These are phyloP conservation scores for Microctonus brassicae DNA, from an alignment of 2,888 invertebrate species.

Conservation along the genomic window DNA sequence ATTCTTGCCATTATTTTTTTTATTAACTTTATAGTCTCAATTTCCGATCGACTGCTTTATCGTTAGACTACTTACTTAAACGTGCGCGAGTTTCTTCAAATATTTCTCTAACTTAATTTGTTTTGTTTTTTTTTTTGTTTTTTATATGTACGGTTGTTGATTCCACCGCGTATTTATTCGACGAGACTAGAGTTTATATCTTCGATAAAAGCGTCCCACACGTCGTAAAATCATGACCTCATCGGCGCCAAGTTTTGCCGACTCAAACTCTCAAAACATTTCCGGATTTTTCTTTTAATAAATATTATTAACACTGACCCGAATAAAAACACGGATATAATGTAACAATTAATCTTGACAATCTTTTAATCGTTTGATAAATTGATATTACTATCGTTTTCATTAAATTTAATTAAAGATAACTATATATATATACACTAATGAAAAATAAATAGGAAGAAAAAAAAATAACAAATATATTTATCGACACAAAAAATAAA, in stretches of 20 bases:
- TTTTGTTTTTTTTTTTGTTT: background rate
- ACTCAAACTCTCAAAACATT: conserved; percentile 1
- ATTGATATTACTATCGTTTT: background rate
- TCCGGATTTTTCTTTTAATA: background rate
- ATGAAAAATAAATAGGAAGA: background rate
- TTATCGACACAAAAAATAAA: background rate
- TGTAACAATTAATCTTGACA: background rate
- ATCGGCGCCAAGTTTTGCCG: conserved; percentile 7
- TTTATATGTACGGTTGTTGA: background rate
- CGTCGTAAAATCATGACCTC: conserved; percentile 23
- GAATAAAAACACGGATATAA: background rate
- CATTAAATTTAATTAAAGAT: background rate
- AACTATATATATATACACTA: no score
- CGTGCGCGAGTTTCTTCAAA: background rate
- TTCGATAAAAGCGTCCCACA: conserved; percentile 15
- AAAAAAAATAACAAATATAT: background rate
- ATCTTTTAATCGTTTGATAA: background rate
- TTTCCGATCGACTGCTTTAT: conserved; percentile 1
- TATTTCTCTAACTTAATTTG: background rate
- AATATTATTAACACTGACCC: background rate
- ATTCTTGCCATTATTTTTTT: background rate
- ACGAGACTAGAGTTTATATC: conserved; percentile 17
- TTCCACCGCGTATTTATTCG: conserved; percentile 22
- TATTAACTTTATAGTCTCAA: background rate
- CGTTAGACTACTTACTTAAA: background rate